Evolutionary conservation across 2,888 invertebrate genomes (phyloP), one percentile per base, ranked within the genome.

Genomic region (Micoletzkya japonica): DNA sequence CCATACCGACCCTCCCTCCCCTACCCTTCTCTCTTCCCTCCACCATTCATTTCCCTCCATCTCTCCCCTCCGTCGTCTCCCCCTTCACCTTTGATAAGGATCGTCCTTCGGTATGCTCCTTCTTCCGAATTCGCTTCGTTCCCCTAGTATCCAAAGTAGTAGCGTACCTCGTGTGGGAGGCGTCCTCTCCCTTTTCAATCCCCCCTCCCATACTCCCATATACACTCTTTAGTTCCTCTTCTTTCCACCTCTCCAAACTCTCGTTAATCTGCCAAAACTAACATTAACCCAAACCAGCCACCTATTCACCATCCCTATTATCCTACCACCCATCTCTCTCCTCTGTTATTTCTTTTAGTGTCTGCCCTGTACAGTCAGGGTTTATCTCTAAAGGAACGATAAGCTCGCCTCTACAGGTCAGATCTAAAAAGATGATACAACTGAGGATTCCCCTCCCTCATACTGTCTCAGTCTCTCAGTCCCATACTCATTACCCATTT

Each of bases 321-420:
- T 4, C 3, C 37, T n/a, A 20, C 26, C 30, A 2, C 30, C 59
- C 44, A 28, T 37, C 57, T 24, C n/a, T n/a, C n/a, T n/a, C 10
- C 10, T 26, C 7, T 26, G n/a, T 17, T 10, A 10, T 54, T 7
- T 54, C 17, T 54, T 10, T 54, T 10, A 26, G 10, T 44, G 44
- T 50, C 63, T 63, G 63, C 50, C 63, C 63, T 63, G 63, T 63
- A 63, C 63, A 49, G 63, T 20, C 63, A 20, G 63, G 26, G 50
- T 37, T 63, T 63, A 63, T 63, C 63, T 63, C 50, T 63, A 50
- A 34, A 17, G 34, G 32, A 32, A 63, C 34, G 63, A 63, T 36
- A 63, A 63, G 63, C 63, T 63, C 63, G 63, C 39, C 63, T 63
- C 63, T 63, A 63, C 63, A 63, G 63, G 63, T 63, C 63, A 63